A percentile compares a stretch with the other conserved stretches of the same genome.
These are phyloP conservation scores for Dolichopus griseipennis DNA, from an alignment of 2,888 invertebrate species.

Conservation along the genomic window DNA sequence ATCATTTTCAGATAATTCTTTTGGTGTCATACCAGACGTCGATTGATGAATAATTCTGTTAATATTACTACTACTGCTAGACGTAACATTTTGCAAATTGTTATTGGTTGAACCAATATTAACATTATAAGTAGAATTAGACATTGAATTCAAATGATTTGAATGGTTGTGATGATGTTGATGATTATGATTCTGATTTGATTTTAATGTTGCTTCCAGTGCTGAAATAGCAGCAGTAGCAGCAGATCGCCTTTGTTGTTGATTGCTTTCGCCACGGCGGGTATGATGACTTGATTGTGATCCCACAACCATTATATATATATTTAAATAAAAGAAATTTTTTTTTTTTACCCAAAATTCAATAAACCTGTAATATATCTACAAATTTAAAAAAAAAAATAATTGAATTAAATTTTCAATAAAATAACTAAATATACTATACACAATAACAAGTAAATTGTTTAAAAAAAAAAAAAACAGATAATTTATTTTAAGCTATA, in stretches of 20 bases:
- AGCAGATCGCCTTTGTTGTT: conserved; percentile 28
- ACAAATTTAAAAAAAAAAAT: too few relatives aligned
- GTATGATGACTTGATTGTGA: conserved; percentile 25
- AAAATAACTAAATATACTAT: too few relatives aligned
- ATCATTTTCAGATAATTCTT: conserved; percentile 94
- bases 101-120: conserved; percentile 18
- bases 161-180: conserved; percentile 18
- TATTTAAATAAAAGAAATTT: too few relatives aligned
- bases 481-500: too few relatives aligned
- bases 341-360: too few relatives aligned
- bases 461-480: too few relatives aligned
- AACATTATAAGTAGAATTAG: conserved; percentile 14
- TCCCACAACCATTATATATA: conserved; percentile 11
- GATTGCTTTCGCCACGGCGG: conserved; percentile 16
- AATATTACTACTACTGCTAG: conserved; percentile 23
- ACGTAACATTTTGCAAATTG: conserved; percentile 2
- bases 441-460: too few relatives aligned
- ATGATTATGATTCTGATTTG: conserved; percentile 21
- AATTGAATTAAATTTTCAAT: too few relatives aligned
- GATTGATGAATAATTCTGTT: conserved; percentile 44
- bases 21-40: conserved; percentile 78
- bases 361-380: too few relatives aligned
- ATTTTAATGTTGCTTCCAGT: conserved; percentile 12
- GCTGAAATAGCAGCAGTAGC: conserved; percentile 23
- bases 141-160: conserved; percentile 26